These are phyloP conservation scores for Mergus octosetaceus DNA, from an alignment of 2,797 vertebrate species.

Conservation along the genomic window DNA sequence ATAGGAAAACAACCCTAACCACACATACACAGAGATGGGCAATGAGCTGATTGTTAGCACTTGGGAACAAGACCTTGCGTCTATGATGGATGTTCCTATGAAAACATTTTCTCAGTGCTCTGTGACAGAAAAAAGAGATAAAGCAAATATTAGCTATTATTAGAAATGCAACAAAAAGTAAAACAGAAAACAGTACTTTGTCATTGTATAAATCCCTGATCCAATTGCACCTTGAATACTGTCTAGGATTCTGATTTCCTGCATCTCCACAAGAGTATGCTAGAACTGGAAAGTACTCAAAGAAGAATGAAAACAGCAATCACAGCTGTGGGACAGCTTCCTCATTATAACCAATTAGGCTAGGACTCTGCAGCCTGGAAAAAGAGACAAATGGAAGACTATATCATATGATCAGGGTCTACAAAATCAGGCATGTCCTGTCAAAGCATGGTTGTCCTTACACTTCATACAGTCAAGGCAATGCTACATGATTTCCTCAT, in stretches of 20 bases:
- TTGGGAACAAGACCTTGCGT: neutral
- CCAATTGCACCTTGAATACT: neutral
- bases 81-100: neutral
- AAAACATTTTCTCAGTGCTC: neutral
- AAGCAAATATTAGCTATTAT: neutral
- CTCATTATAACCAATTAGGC: neutral
- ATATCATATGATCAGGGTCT: rapidly evolving
- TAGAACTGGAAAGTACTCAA: neutral
- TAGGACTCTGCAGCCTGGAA: neutral
- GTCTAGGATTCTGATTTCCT: neutral
- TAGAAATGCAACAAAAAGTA: neutral
- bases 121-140: neutral
- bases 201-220: neutral
- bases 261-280: neutral
- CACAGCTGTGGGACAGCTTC: neutral
- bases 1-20: neutral
- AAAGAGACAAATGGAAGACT: neutral
- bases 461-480: neutral
- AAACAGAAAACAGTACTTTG: neutral
- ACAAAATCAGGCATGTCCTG: neutral
- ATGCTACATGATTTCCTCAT: neutral
- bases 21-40: neutral
- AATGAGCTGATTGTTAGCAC: neutral
- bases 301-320: neutral
- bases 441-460: neutral